Evolutionary conservation across 2,888 invertebrate genomes (phyloP), one percentile per base, ranked within the genome.

Genomic region (Schrankia costaestrigalis): DNA sequence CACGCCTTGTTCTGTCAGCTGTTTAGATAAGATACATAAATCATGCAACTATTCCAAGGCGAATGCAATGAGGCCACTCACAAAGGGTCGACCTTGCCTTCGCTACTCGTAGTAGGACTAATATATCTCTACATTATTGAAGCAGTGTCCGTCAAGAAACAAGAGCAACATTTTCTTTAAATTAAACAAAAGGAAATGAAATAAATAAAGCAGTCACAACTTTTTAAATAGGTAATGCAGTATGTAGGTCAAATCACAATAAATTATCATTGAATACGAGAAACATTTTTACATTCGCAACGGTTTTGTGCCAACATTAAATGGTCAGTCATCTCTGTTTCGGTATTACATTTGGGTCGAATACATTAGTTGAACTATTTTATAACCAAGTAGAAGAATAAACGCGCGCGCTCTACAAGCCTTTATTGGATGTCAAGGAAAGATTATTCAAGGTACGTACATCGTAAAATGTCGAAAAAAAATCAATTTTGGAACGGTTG

Each of bases 31-130:
- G 67, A 73, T 61, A 71, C 65, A 76, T 78, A 72, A 77, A 82
- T 82, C 78, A 78, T 80, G 76, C 79, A 82, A 81, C 80, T 82
- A 83, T 85, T 85, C 74, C 86, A 86, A 85, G 85, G 84, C 76
- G 69, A 84, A 54, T 73, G 66, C 77, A 82, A 78, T 78, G 80
- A 82, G 83, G 86, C 72, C 83, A 79, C 71, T 71, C 66, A 77
- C 77, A 76, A 79, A 84, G 82, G 84, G 78, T 62, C 68, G 76
- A 71, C 83, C 83, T 83, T 83, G 82, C 73, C 74, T 74, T 73
- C 74, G 71, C 72, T 63, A 63, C 58, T 69, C 61, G 73, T 73
- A 68, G 75, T 76, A 75, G 77, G 73, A 77, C 68, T 63, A 49
- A 69, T 64, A 61, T 64, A 56, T 44, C 46, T 47, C 15, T 41